Evolutionary conservation across 2,888 invertebrate species (phyloP).

Genomic region (Leptarthrus brevirostris): DNA sequence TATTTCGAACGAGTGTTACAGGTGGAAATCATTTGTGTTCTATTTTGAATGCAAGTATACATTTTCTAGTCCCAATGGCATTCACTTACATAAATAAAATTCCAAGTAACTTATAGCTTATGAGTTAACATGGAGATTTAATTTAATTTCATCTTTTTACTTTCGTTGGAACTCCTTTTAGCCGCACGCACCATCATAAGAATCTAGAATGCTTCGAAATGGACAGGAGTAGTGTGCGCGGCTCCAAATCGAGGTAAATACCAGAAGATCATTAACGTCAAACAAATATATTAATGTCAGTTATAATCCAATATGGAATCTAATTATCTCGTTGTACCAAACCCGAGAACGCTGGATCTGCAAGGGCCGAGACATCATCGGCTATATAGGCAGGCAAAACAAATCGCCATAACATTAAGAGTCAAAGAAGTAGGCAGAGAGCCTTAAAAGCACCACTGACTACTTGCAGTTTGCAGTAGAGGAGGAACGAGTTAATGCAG

Average conservation of each 20-base stretch:
- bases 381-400: conserved; percentile 45
- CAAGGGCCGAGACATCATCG: conserved; percentile 28
- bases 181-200: conserved; percentile 34
- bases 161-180: conserved; percentile 31
- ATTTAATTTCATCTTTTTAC: conserved; percentile 33
- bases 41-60: neutral
- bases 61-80: neutral
- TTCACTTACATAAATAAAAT: neutral
- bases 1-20: no score
- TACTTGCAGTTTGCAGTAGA: neutral
- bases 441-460: conserved; percentile 21
- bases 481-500: conserved; percentile 45
- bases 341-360: conserved; percentile 19
- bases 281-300: conserved; percentile 59
- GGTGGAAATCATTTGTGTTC: neutral
- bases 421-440: conserved; percentile 41
- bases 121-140: conserved; percentile 15
- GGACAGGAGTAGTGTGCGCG: conserved; percentile 52
- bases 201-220: conserved; percentile 21
- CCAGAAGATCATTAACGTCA: conserved; percentile 59
- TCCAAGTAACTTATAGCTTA: conserved; percentile 15
- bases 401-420: conserved; percentile 41
- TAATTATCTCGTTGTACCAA: conserved; percentile 56
- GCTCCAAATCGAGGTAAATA: conserved; percentile 58
- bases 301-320: conserved; percentile 58